Base-by-base conservation (phyloP, 1,140 invertebrate genomes). In the Zaprionus camerounensis region DNA sequence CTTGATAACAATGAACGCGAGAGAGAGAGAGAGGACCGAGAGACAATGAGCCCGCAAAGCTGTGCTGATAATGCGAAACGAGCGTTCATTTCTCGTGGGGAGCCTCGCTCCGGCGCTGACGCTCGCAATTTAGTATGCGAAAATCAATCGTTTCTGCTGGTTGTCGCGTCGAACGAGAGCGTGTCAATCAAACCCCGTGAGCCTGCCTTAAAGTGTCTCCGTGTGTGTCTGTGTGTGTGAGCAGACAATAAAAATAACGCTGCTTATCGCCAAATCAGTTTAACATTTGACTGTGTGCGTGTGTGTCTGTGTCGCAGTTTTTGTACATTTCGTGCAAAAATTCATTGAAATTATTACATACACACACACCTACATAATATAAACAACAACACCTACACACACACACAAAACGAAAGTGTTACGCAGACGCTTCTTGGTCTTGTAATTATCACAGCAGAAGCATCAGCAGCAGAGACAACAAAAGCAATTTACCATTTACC, bases 261-360 rank as follows among this genome's bases (percentile, higher is more conserved):
- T 71, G 80, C 86, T 91, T 90, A 90, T 90, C 85, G 86, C 71
- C 78, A 84, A 88, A 87, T 87, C 84, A 83, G 74, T 87, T 79
- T 22, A 71, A 67, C 49, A 26, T 41, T 20, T 59, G 61, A 55
- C 17, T 64, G 13, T 68, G 26, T 56, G 46, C 41, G 28, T 31
- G 26, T 68, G 38, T 51, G 34, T 56, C 38, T 61, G 38, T 61
- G 57, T 53, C 71, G 75, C 70, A 77, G 62, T 71, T 75, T 73
- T 70, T 71, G 59, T 73, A 71, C 70, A 74, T 62, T 80, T 76
- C 67, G 80, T 63, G 49, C 66, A 74, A 71, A 81, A 73, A 84
- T 61, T 80, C 71, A 71, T 74, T 74, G 67, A 82, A 90, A 80
- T 80, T 80, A 67, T 82, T 82, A 80, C 67, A 90, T 22, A 76